Evolutionary conservation across 2,888 invertebrate species (phyloP).

Genomic region (Euzetes globulus): DNA sequence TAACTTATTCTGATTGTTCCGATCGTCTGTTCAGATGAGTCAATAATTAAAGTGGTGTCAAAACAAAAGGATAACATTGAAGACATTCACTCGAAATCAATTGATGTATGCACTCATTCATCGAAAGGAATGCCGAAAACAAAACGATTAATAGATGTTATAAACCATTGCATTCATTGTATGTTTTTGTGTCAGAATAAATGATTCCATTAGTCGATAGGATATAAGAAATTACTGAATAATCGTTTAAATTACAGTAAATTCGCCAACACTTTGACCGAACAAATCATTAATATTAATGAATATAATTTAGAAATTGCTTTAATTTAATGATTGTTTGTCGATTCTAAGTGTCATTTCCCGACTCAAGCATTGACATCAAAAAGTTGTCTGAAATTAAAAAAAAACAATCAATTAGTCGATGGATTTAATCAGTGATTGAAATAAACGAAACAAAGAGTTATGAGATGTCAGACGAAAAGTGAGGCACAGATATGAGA

Average conservation of each 20-base stretch:
- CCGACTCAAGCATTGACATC: conserved; percentile 65
- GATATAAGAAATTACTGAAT: not conserved
- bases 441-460: not conserved
- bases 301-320: not conserved
- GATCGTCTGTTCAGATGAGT: too few species aligned
- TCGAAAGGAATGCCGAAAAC: not conserved
- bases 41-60: too few species aligned
- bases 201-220: not conserved
- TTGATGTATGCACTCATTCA: not conserved
- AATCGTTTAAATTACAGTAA: not conserved
- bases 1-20: too few species aligned
- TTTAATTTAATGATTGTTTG: not conserved
- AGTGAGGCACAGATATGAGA: not conserved
- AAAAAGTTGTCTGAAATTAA: conserved; percentile 61
- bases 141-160: not conserved
- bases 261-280: not conserved
- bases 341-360: not conserved
- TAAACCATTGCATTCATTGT: not conserved
- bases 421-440: not conserved
- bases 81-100: not conserved
- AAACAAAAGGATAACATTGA: too few species aligned
- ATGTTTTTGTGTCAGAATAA: not conserved
- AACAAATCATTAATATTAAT: not conserved
- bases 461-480: not conserved
- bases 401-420: not conserved